phyloP scores from a whole-genome alignment of 2,797 vertebrate species.

The Okamejei kenojei region DNA sequence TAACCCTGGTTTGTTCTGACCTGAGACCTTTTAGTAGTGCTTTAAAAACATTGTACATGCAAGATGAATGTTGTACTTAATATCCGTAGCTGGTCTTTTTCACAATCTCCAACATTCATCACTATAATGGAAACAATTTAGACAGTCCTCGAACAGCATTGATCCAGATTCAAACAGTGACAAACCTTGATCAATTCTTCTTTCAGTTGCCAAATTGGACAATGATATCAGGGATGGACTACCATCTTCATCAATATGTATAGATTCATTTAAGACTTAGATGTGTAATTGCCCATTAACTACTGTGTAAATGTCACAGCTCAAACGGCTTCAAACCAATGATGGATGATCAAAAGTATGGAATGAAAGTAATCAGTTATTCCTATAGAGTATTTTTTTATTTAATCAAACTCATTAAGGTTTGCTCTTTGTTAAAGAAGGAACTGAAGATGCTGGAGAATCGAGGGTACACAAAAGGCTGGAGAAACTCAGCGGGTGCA shows the following conservation, averaged over 20 bases:
- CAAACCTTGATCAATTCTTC: not conserved
- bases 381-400: not conserved
- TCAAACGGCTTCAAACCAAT: not conserved
- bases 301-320: not conserved
- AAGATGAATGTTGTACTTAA: too few species aligned
- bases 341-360: not conserved
- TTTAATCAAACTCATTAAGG: not conserved
- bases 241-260: not conserved
- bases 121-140: not conserved
- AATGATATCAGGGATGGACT: not conserved
- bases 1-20: not conserved
- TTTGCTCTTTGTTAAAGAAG: too few species aligned
- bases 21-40: not conserved
- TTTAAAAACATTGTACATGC: not conserved
- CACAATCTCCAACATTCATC: not conserved
- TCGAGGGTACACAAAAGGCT: too few species aligned
- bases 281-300: not conserved
- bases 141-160: not conserved
- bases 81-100: not conserved
- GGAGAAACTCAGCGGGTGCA: too few species aligned
- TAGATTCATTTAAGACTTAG: not conserved
- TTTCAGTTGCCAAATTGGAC: not conserved
- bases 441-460: too few species aligned
- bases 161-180: not conserved
- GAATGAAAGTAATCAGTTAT: conserved; percentile 12